Conservation (phyloP, 2,888 invertebrate species). For the Eupithecia subfuscata region DNA sequence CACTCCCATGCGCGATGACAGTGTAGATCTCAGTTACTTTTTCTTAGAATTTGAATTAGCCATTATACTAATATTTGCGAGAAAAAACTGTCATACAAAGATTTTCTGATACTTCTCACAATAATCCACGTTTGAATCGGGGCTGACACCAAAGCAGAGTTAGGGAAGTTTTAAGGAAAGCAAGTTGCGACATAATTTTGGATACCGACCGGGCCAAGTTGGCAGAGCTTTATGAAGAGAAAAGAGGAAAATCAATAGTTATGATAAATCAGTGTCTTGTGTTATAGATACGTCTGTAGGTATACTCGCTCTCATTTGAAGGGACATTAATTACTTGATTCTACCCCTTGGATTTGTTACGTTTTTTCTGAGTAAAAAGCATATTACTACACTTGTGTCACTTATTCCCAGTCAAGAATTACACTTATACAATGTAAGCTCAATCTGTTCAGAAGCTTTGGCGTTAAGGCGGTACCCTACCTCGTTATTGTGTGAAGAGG, state of each 20-base stretch:
- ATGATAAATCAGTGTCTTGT: conserved; percentile 62
- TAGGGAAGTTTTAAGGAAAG: conserved; percentile 48
- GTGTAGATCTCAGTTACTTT: background rate
- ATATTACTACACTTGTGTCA: no score
- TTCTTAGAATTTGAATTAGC: background rate
- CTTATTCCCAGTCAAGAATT: background rate
- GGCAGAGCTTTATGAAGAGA: conserved; percentile 55
- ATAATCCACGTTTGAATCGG: background rate
- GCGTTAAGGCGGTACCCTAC: no score
- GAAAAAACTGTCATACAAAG: background rate
- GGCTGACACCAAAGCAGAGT: background rate
- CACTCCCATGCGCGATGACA: background rate
- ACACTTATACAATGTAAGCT: background rate
- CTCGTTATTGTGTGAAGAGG: no score
- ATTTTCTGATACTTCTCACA: background rate
- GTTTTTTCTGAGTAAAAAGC: background rate
- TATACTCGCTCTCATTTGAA: background rate
- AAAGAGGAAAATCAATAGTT: conserved; percentile 66
- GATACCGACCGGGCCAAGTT: conserved; percentile 53
- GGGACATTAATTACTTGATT: background rate
- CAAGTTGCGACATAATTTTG: conserved; percentile 70
- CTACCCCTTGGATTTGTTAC: background rate
- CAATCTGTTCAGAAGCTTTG: background rate
- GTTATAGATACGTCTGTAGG: background rate
- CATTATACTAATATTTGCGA: background rate